These are phyloP conservation scores for Coleophora deauratella DNA, from an alignment of 2,888 invertebrate genomes.

Conservation along the genomic window DNA sequence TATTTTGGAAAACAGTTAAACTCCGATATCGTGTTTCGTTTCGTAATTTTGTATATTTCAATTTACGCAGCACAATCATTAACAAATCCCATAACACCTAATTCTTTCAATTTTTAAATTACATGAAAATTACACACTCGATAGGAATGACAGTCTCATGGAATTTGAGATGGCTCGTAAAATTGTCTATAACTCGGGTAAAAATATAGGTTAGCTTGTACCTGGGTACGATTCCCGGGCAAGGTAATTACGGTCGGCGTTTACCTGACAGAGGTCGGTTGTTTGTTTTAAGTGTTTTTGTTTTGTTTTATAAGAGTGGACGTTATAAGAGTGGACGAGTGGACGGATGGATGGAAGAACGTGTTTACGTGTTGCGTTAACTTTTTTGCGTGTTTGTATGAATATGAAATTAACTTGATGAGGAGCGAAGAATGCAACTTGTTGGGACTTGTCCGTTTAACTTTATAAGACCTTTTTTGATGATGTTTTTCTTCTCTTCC, in stretches of 20 bases:
- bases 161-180: conserved; percentile 27
- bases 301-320: conserved; percentile 23
- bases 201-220: conserved; percentile 56
- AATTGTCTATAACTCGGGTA: conserved; percentile 42
- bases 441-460: neutral
- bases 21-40: too few species aligned
- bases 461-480: neutral
- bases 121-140: conserved; percentile 22
- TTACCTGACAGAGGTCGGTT: conserved; percentile 44
- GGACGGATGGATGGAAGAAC: too few species aligned
- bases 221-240: conserved; percentile 28
- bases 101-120: conserved; percentile 4
- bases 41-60: too few species aligned
- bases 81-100: too few species aligned
- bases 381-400: neutral
- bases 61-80: too few species aligned
- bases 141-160: conserved; percentile 28
- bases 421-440: too few species aligned
- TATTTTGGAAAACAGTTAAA: conserved; percentile 11
- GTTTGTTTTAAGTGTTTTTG: conserved; percentile 49
- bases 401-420: too few species aligned
- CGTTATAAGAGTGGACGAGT: too few species aligned
- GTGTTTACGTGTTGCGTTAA: neutral
- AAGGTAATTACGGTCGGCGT: conserved; percentile 41
- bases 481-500: conserved; percentile 46